Percentiles rank a stretch among this genome's conserved stretches.
These are phyloP conservation scores for Helicoverpa armigera DNA, from an alignment of 1,140 invertebrate genomes.

Conservation along the genomic window DNA sequence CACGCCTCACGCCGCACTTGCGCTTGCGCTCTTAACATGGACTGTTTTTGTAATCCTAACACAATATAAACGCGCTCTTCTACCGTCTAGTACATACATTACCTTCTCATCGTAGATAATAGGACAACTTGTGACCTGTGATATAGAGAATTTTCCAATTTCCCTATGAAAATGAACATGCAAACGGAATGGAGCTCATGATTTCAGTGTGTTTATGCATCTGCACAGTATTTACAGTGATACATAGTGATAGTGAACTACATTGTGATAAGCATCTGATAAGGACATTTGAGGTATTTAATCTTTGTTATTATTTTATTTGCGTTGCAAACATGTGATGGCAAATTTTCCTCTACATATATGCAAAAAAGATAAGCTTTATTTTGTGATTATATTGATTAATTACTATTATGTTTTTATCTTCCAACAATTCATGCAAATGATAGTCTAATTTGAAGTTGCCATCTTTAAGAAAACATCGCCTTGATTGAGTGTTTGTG, in stretches of 20 bases:
- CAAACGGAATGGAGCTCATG: conserved; percentile 82
- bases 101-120: conserved; percentile 53
- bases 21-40: conserved; percentile 72
- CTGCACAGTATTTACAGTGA: conserved; percentile 78
- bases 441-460: not conserved
- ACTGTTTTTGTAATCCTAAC: conserved; percentile 68
- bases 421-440: not conserved
- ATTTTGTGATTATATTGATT: not conserved
- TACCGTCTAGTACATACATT: conserved; percentile 50
- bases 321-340: conserved; percentile 25
- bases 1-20: conserved; percentile 64
- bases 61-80: conserved; percentile 38
- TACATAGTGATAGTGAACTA: conserved; percentile 84
- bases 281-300: conserved; percentile 80
- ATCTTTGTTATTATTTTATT: conserved; percentile 53
- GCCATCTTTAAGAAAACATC: not conserved
- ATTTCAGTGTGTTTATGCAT: conserved; percentile 81
- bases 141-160: conserved; percentile 61
- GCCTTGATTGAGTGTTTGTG: not conserved
- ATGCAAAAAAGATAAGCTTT: not conserved
- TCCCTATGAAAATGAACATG: conserved; percentile 76
- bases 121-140: conserved; percentile 69
- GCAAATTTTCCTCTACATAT: not conserved
- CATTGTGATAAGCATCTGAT: conserved; percentile 77
- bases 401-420: not conserved